These are phyloP conservation scores for Stenodema calcarata DNA, from an alignment of 2,888 invertebrate genomes.

Conservation along the genomic window DNA sequence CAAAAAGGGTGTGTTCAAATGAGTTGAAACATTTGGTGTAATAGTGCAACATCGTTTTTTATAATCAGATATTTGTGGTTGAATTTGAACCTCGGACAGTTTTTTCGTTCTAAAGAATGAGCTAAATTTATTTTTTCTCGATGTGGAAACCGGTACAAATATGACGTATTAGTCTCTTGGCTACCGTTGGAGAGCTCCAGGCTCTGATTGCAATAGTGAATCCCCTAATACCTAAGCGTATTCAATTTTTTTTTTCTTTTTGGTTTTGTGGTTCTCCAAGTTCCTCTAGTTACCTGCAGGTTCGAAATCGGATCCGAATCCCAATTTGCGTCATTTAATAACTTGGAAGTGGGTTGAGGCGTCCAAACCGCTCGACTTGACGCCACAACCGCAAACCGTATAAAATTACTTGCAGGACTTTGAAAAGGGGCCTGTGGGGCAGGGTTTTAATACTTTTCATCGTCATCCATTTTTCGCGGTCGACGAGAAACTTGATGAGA, in stretches of 20 bases:
- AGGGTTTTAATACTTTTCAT: neutral
- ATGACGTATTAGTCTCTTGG: neutral
- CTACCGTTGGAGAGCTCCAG: neutral
- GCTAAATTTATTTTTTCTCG: no score
- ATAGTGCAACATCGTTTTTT: no score
- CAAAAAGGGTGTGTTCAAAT: no score
- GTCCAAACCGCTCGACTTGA: neutral
- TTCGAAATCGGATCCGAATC: neutral
- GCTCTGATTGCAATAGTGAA: neutral
- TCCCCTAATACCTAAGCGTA: no score
- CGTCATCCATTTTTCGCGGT: neutral
- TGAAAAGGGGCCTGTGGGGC: neutral
- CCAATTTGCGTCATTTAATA: neutral
- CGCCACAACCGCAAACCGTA: neutral
- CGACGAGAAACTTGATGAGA: neutral
- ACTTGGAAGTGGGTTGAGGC: neutral
- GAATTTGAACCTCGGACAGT: no score
- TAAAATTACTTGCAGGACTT: neutral
- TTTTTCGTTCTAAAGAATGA: no score
- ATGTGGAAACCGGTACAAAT: no score
- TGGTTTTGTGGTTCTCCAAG: neutral
- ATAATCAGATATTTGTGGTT: no score
- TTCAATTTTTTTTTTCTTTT: neutral
- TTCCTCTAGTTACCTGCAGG: neutral
- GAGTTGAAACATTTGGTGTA: no score